These are phyloP conservation scores for Dendrocincla tyrannina DNA, from an alignment of 2,797 vertebrate genomes.

Conservation along the genomic window DNA sequence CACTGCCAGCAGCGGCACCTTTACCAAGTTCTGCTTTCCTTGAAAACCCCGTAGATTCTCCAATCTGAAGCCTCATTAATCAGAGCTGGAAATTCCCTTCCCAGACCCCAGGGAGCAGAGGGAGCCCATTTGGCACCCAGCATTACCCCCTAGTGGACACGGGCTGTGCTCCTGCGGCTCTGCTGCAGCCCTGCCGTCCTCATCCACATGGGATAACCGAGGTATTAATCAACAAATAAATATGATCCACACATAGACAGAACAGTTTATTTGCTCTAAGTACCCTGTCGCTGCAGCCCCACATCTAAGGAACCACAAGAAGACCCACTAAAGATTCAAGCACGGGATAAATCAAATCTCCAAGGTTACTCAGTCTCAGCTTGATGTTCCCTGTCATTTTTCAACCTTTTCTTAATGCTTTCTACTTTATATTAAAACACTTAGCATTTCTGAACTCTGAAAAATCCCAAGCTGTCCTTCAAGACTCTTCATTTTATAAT, in stretches of 20 bases:
- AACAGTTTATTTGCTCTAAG: neutral
- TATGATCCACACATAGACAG: too few species aligned
- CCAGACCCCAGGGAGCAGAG: neutral
- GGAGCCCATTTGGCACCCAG: neutral
- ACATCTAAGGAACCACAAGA: neutral
- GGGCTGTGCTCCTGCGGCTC: neutral
- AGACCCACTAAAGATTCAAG: neutral
- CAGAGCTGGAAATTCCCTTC: too few species aligned
- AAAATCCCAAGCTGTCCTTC: neutral
- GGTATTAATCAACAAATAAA: accelerated
- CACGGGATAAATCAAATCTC: neutral
- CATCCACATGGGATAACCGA: accelerated
- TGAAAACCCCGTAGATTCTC: neutral
- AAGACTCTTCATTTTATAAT: neutral
- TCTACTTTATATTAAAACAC: neutral
- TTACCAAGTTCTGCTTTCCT: neutral
- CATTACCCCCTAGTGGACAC: neutral
- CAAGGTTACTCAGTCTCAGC: neutral
- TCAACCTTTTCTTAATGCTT: neutral
- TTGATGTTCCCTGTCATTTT: neutral
- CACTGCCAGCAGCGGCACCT: neutral
- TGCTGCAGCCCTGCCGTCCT: accelerated
- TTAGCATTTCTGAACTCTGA: neutral
- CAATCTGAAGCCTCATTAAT: neutral
- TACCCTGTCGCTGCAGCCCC: neutral